Evolutionary conservation across 2,113 vertebrate genomes (phyloP).

Genomic region (Phylloscopus trochilus): DNA sequence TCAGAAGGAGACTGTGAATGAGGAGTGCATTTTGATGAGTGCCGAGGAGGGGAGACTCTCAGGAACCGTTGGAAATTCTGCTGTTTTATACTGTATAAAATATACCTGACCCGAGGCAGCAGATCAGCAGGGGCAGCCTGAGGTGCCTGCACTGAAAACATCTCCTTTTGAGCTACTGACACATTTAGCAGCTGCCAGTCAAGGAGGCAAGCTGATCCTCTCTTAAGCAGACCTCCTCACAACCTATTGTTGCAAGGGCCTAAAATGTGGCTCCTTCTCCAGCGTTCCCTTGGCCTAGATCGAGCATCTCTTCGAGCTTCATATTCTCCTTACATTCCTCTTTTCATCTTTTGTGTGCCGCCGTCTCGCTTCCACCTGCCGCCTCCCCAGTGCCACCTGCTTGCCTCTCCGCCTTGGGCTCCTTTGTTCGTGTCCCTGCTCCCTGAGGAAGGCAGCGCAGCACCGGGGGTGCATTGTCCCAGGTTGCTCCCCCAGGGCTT

Average conservation of each 20-base stretch:
- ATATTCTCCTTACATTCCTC: not conserved
- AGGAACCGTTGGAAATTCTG: not conserved
- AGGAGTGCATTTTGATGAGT: slow-evolving; percentile 46
- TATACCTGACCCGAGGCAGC: not conserved
- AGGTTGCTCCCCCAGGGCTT: not conserved
- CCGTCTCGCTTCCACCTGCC: not conserved
- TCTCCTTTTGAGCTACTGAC: slow-evolving; percentile 25
- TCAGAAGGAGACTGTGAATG: not conserved
- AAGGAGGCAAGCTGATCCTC: slow-evolving; percentile 19
- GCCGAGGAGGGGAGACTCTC: slow-evolving; percentile 3
- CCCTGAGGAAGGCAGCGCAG: not conserved
- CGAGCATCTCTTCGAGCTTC: not conserved
- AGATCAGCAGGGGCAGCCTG: slow-evolving; percentile 24
- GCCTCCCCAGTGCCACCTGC: not conserved
- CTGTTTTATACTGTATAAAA: not conserved
- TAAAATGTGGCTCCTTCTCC: not conserved
- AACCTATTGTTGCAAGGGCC: not conserved
- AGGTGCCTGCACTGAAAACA: not conserved
- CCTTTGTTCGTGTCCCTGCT: not conserved
- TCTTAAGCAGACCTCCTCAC: slow-evolving; percentile 2
- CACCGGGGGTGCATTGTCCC: not conserved
- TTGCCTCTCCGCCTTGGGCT: not conserved
- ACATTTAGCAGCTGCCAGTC: slow-evolving; percentile 42
- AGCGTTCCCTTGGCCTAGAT: not conserved
- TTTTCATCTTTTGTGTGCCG: not conserved